Evolutionary conservation across 2,797 vertebrate genomes (phyloP).

Genomic region (Chrysocyon brachyurus): DNA sequence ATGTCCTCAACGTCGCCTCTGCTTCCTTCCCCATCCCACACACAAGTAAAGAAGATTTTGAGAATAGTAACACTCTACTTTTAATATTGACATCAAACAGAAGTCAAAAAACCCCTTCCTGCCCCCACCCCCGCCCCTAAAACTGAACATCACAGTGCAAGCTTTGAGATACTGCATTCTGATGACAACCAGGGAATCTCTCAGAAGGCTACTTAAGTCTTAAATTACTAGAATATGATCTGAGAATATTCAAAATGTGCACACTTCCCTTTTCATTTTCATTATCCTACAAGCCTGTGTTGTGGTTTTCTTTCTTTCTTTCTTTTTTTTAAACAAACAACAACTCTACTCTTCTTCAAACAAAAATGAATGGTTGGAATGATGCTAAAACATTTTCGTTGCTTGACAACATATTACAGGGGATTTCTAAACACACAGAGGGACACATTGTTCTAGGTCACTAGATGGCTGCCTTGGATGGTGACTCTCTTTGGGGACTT

Average conservation of each 20-base stretch:
- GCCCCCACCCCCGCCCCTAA: background rate
- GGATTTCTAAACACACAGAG: slow-evolving; percentile 67
- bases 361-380: slow-evolving; percentile 73
- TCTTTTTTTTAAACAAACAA: slow-evolving; percentile 60
- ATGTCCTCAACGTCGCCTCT: background rate
- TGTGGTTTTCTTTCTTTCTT: slow-evolving; percentile 22
- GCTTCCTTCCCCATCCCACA: background rate
- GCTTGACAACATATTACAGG: slow-evolving; percentile 64
- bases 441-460: slow-evolving; percentile 39
- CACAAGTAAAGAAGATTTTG: background rate
- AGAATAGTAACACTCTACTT: background rate
- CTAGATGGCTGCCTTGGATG: slow-evolving; percentile 35
- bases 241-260: background rate
- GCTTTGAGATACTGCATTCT: background rate
- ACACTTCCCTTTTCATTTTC: slow-evolving; percentile 14
- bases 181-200: background rate
- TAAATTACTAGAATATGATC: slow-evolving; percentile 40
- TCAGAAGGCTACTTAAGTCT: slow-evolving; percentile 47
- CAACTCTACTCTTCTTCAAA: slow-evolving; percentile 77
- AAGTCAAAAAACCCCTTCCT: background rate
- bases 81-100: background rate
- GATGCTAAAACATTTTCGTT: slow-evolving; percentile 66
- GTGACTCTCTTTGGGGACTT: slow-evolving; percentile 50
- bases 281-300: slow-evolving; percentile 8
- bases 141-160: background rate